Conservation (phyloP, 1,140 invertebrate species). For the Vanessa atalanta region DNA sequence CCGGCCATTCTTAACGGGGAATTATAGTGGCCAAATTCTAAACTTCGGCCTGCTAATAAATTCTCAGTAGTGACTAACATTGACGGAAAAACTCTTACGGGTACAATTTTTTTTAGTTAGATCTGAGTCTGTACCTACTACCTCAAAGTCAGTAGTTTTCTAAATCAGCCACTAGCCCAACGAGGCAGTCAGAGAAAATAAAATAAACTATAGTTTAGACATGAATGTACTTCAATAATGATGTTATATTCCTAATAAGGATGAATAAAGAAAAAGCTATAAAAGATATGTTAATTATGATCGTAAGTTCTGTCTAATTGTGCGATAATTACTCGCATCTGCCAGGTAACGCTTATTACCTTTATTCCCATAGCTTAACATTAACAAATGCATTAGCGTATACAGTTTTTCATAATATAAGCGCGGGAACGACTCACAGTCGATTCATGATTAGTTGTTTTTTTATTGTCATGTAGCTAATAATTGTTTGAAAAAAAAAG, state of each 20-base stretch:
- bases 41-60: too few species aligned
- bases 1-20: too few species aligned
- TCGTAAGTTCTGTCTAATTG: slow-evolving; percentile 33
- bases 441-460: slow-evolving; percentile 8
- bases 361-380: slow-evolving; percentile 31
- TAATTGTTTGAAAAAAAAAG: background rate
- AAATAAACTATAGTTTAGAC: background rate
- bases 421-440: slow-evolving; percentile 26
- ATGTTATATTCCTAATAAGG: background rate
- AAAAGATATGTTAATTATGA: slow-evolving; percentile 29
- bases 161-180: too few species aligned
- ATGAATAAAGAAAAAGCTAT: background rate
- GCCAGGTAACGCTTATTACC: slow-evolving; percentile 24
- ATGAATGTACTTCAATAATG: background rate
- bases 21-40: too few species aligned
- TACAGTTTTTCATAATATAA: slow-evolving; percentile 26
- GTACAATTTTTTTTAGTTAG: too few species aligned
- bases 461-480: slow-evolving; percentile 10
- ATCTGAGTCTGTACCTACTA: too few species aligned
- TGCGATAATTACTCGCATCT: slow-evolving; percentile 32
- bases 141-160: too few species aligned
- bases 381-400: slow-evolving; percentile 31
- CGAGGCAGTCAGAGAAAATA: too few species aligned
- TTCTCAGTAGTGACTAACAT: too few species aligned
- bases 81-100: too few species aligned